Conservation (phyloP, 2,888 invertebrate species). For the Spilosoma lubricipeda region DNA sequence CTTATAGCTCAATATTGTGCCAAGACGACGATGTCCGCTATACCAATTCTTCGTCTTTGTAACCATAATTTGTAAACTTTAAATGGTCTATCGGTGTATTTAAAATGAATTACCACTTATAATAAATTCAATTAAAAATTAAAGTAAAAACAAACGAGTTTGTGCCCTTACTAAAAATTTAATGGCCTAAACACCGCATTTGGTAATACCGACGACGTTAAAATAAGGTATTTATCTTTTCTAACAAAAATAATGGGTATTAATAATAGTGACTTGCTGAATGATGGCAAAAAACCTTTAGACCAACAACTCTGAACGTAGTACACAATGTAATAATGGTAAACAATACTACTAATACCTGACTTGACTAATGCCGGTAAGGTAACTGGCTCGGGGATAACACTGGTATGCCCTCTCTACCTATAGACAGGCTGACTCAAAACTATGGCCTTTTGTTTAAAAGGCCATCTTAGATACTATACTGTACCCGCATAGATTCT, state of each 20-base stretch:
- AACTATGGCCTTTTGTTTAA: no score
- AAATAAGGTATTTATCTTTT: not conserved
- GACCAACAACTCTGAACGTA: not conserved
- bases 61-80: not conserved
- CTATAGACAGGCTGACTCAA: no score
- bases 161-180: not conserved
- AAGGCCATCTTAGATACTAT: no score
- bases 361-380: no score
- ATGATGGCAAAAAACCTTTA: constrained; percentile 9
- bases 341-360: no score
- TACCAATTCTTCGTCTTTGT: not conserved
- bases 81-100: not conserved
- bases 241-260: constrained; percentile 10
- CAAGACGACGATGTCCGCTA: not conserved
- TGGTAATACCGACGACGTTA: not conserved
- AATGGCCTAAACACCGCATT: not conserved
- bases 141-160: not conserved
- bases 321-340: not conserved
- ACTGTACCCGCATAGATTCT: no score
- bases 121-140: not conserved
- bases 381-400: no score
- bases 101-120: not conserved
- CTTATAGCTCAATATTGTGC: not conserved
- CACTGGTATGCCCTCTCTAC: no score
- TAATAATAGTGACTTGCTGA: constrained; percentile 10